A percentile compares a stretch with the other conserved stretches of the same genome.
Evolutionary conservation across 2,113 vertebrate species (phyloP).

Genomic region (Brachionichthys hirsutus): DNA sequence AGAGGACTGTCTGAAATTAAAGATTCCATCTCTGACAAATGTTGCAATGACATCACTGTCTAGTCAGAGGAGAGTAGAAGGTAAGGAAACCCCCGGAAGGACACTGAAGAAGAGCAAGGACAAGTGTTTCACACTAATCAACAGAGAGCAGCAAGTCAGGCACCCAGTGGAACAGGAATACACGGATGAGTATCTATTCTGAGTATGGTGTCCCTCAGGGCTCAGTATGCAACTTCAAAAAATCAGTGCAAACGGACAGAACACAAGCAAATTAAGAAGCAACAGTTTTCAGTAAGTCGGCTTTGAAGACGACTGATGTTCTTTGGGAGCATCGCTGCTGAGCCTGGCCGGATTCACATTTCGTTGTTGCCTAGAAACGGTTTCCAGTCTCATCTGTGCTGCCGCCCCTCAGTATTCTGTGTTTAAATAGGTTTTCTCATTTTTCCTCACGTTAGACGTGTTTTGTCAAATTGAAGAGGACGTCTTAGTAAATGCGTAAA

Average conservation of each 20-base stretch:
- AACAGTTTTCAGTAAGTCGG: too few relatives aligned
- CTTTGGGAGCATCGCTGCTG: too few relatives aligned
- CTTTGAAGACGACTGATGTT: too few relatives aligned
- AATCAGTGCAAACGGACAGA: too few relatives aligned
- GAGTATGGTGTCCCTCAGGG: too few relatives aligned
- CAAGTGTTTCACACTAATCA: slow-evolving; percentile 5
- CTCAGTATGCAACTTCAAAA: too few relatives aligned
- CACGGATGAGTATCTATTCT: too few relatives aligned
- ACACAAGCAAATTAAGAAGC: too few relatives aligned
- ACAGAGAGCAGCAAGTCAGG: background rate
- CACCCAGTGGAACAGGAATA: too few relatives aligned
- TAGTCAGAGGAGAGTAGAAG: background rate
- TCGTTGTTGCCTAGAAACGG: background rate
- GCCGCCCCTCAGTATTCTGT: background rate
- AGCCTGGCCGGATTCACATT: too few relatives aligned
- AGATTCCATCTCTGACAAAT: background rate
- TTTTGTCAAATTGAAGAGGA: too few relatives aligned
- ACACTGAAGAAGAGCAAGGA: background rate
- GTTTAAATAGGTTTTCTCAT: background rate
- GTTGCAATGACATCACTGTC: background rate
- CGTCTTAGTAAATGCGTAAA: background rate
- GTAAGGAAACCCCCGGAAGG: background rate
- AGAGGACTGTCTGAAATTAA: slow-evolving; percentile 24
- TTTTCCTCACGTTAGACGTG: background rate
- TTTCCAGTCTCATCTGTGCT: background rate